phyloP scores from a whole-genome alignment of 2,113 vertebrate genomes.

The Stercorarius parasiticus region DNA sequence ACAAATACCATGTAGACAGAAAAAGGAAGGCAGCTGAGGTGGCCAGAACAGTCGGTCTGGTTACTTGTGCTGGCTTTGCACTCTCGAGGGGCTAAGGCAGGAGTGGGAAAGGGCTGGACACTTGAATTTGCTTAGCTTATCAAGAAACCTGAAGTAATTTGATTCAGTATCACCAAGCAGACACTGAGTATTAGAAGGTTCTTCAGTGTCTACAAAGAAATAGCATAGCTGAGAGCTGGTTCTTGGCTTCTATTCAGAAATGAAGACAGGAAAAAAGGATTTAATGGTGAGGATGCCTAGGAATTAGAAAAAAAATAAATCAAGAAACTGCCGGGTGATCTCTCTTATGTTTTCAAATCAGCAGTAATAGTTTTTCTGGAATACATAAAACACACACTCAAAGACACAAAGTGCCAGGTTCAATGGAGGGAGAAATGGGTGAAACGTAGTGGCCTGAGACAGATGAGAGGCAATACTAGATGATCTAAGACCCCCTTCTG shows the following conservation, averaged over 20 bases:
- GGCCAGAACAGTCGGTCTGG: not conserved
- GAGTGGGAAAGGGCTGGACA: not conserved
- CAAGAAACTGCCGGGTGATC: not conserved
- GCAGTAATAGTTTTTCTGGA: not conserved
- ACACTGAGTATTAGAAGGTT: not conserved
- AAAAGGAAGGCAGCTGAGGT: not conserved
- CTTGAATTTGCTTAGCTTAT: not conserved
- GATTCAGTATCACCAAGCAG: not conserved
- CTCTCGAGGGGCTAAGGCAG: rapidly evolving
- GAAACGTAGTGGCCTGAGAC: not conserved
- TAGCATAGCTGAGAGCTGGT: not conserved
- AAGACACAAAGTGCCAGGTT: not conserved
- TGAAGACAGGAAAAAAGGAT: not conserved
- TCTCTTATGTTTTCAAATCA: not conserved
- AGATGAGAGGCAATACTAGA: not conserved
- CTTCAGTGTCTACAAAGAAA: not conserved
- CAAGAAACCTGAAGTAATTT: not conserved
- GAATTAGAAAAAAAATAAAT: not conserved
- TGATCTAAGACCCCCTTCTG: not conserved
- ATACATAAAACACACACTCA: not conserved
- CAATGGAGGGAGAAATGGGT: not conserved
- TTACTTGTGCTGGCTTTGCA: not conserved
- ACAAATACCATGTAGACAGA: not conserved
- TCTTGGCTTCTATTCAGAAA: not conserved
- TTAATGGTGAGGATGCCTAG: not conserved